These are phyloP conservation scores for Sphaerodactylus townsendi DNA, from an alignment of 2,113 vertebrate genomes.

Conservation along the genomic window DNA sequence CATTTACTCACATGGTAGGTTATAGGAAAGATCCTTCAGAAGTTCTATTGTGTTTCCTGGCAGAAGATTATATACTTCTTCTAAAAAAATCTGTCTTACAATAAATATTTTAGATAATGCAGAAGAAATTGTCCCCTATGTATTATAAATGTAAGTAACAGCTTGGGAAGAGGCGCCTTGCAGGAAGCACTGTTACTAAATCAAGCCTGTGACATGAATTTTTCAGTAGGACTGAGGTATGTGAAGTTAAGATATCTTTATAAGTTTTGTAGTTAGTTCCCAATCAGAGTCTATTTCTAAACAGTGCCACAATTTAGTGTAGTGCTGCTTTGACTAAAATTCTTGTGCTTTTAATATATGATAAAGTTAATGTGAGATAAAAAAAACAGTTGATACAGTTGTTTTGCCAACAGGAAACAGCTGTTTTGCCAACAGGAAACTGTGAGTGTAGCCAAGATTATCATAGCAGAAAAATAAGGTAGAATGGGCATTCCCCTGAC, in stretches of 20 bases:
- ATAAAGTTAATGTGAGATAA: background rate
- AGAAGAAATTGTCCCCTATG: background rate
- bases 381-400: background rate
- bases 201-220: conserved; percentile 15
- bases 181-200: background rate
- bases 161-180: background rate
- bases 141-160: conserved; percentile 10
- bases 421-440: background rate
- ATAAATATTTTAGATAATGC: background rate
- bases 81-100: background rate
- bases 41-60: background rate
- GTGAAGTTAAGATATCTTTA: background rate
- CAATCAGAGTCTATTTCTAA: background rate
- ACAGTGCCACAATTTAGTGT: background rate
- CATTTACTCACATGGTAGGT: background rate
- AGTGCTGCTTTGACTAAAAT: background rate
- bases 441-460: background rate
- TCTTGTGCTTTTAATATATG: background rate
- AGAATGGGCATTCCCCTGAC: too few species aligned
- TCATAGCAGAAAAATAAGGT: background rate
- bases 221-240: background rate
- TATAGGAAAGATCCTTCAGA: background rate
- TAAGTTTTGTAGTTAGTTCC: background rate
- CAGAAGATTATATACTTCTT: background rate
- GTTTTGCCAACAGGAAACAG: background rate